These are phyloP conservation scores for Pyrocephalus nanus DNA, from an alignment of 2,797 vertebrate genomes.

Conservation along the genomic window DNA sequence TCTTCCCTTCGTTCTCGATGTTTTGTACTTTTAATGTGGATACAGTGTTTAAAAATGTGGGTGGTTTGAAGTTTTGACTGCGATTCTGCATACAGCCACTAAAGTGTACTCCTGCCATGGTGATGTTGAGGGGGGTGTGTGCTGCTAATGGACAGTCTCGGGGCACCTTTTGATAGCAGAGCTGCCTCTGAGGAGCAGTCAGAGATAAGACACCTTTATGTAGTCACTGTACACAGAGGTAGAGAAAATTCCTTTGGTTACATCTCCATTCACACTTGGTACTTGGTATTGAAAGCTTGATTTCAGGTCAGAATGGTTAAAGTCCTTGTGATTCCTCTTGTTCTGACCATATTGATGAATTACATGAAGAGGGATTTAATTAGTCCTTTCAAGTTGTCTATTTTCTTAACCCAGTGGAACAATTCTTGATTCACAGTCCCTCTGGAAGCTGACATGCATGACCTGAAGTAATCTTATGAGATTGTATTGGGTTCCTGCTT, in stretches of 20 bases:
- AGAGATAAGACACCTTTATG: background rate
- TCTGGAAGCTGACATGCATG: background rate
- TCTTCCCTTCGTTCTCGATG: background rate
- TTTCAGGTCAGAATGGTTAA: background rate
- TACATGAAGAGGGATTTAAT: background rate
- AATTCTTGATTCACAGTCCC: background rate
- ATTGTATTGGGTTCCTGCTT: background rate
- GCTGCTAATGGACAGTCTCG: background rate
- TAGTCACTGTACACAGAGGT: background rate
- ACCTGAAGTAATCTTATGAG: background rate
- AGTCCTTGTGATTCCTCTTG: background rate
- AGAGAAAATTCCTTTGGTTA: background rate
- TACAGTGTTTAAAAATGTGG: background rate
- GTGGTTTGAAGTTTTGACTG: background rate
- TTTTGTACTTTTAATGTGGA: background rate
- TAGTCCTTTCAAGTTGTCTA: background rate
- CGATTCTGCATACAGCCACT: background rate
- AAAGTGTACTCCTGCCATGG: background rate
- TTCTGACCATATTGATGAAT: background rate
- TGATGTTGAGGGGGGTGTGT: background rate
- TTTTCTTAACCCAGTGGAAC: background rate
- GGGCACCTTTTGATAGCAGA: background rate
- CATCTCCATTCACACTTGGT: rapidly evolving
- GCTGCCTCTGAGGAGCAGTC: background rate
- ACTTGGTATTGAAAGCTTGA: background rate